A percentile compares a stretch with the other conserved stretches of the same genome.
These are phyloP conservation scores for Malacosoma neustria DNA, from an alignment of 2,888 invertebrate genomes.

Conservation along the genomic window DNA sequence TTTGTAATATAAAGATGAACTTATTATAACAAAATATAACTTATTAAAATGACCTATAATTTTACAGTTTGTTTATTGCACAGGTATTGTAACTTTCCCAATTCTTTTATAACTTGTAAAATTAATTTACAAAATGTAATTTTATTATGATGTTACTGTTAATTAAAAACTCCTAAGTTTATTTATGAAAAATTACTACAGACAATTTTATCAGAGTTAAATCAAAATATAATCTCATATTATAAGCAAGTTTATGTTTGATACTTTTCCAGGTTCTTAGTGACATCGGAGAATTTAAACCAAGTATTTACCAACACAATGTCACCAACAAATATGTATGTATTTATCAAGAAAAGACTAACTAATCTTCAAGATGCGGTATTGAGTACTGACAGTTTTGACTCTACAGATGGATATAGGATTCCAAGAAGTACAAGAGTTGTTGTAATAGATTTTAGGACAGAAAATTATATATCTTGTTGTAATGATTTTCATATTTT, in stretches of 20 bases:
- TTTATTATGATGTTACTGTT: neutral
- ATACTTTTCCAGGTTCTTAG: conserved; percentile 51
- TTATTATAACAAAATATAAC: no score
- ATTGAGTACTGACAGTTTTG: conserved; percentile 45
- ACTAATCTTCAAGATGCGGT: conserved; percentile 24
- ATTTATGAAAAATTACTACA: conserved; percentile 1
- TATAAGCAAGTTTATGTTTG: conserved; percentile 1
- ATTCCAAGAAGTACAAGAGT: conserved; percentile 50
- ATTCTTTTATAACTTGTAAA: no score
- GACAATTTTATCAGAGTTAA: no score
- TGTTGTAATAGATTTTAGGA: conserved; percentile 47
- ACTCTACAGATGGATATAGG: conserved; percentile 41
- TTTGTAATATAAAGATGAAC: no score
- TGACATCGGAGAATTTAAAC: conserved; percentile 56
- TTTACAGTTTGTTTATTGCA: no score
- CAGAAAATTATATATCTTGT: conserved; percentile 36
- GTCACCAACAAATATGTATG: conserved; percentile 62
- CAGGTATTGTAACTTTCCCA: no score
- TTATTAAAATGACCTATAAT: no score
- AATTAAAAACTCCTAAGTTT: neutral
- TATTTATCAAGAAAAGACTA: conserved; percentile 57
- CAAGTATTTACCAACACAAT: conserved; percentile 50
- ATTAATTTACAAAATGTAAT: no score
- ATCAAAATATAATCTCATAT: no score
- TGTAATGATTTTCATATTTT: conserved; percentile 55